Base-by-base conservation (phyloP, 2,888 invertebrate genomes). In the Eurytoma adleriae region DNA sequence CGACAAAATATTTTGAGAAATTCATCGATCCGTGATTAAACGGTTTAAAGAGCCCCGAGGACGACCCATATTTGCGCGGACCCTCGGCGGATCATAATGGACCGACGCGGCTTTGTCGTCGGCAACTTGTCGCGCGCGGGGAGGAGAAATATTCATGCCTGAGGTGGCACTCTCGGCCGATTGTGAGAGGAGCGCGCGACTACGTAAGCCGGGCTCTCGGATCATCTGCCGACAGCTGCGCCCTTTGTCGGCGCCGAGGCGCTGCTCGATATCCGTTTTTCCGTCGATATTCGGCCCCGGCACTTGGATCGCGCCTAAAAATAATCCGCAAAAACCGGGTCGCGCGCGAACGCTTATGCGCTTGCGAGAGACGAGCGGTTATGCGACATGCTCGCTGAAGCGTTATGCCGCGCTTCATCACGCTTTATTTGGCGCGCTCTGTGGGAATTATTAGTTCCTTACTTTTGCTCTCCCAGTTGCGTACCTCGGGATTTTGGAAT, bases 1-100 rank as follows among this genome's bases (percentile, higher is more conserved):
- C 86, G 88, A 88, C 87, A 90, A 80, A 80, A 90, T 90, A 90
- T 90, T 90, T 90, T 90, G 90, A 89, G 87, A 86, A 87, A 84
- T 87, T 83, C 87, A 81, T 62, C 88, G 87, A 87, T 86, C 86
- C 89, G 89, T 87, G 83, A 90, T 85, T 90, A 90, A 90, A 88
- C 84, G 90, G 90, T 90, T 90, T 89, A 89, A 87, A 87, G 80
- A 79, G 84, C 77, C 85, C 84, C 83, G 83, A 80, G 30, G 48
- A 40, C 80, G 77, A 68, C 74, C 79, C 59, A 75, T 56, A 72
- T 73, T 81, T 81, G 78, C 82, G 76, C 83, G 83, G 72, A 79
- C 70, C 77, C 83, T 84, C 84, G 83, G 82, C 82, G 83, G 83
- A 48, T 57, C 83, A 84, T 84, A 85, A 83, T 85, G 71, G 83